phyloP scores from a whole-genome alignment of 2,797 vertebrate genomes.

The Helicolenus hilgendorfi region DNA sequence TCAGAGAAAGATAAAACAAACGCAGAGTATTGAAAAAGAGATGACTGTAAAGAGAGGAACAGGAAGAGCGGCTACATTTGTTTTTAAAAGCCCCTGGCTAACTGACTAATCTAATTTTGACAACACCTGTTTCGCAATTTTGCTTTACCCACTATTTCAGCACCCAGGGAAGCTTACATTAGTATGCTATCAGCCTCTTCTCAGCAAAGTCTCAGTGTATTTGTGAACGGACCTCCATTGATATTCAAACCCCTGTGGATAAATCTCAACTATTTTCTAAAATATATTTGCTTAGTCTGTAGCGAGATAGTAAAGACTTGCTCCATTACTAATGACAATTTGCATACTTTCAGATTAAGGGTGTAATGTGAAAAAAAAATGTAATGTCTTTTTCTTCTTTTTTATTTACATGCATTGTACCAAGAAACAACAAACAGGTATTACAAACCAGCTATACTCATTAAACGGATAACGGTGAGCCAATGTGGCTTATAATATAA shows the following conservation, averaged over 20 bases:
- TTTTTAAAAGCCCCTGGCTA: constrained; percentile 30
- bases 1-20: constrained; percentile 10
- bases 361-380: too few relatives aligned
- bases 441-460: background rate
- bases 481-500: background rate
- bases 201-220: constrained; percentile 15
- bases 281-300: constrained; percentile 28
- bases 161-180: constrained; percentile 1
- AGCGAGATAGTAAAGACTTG: constrained; percentile 6
- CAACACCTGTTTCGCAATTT: constrained; percentile 46
- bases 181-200: constrained; percentile 6
- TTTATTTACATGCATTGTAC: background rate
- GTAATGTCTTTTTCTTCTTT: background rate
- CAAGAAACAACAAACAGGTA: background rate
- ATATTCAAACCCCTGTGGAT: constrained; percentile 6
- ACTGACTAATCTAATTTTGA: constrained; percentile 37
- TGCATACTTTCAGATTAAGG: too few relatives aligned
- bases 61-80: too few relatives aligned
- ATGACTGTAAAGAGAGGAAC: background rate
- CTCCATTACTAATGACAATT: background rate
- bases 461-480: background rate
- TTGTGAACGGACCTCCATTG: constrained; percentile 30
- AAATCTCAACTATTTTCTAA: constrained; percentile 19
- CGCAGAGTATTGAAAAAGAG: background rate
- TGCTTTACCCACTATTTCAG: constrained; percentile 29